phyloP scores from a whole-genome alignment of 2,113 vertebrate genomes.

The Mystacornis crossleyi region DNA sequence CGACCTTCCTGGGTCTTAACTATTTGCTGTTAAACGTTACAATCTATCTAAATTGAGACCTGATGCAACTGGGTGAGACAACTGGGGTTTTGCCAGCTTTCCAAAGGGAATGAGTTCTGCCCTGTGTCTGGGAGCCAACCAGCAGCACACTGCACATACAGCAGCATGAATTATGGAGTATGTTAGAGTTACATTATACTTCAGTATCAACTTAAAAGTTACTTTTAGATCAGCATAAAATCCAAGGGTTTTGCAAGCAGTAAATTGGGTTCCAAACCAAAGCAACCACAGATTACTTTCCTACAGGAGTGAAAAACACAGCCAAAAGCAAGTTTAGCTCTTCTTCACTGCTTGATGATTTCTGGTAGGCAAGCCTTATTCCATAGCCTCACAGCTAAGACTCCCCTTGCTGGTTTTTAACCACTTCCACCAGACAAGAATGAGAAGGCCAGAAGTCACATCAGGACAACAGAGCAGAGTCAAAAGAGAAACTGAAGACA shows the following conservation, averaged over 20 bases:
- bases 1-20: fast-evolving
- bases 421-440: conserved; percentile 51
- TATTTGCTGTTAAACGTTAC: background rate
- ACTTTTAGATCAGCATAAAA: conserved; percentile 66
- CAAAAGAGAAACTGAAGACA: background rate
- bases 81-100: background rate
- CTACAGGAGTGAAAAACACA: conserved; percentile 34
- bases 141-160: background rate
- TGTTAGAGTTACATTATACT: background rate
- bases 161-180: background rate
- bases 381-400: conserved; percentile 29
- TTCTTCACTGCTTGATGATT: conserved; percentile 45
- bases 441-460: conserved; percentile 49
- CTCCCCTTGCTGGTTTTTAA: conserved; percentile 50
- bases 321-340: conserved; percentile 63
- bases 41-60: background rate
- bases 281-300: conserved; percentile 64
- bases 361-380: conserved; percentile 53
- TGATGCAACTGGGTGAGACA: background rate
- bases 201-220: conserved; percentile 22
- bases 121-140: background rate
- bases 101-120: background rate
- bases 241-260: conserved; percentile 29
- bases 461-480: conserved; percentile 45
- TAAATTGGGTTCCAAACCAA: conserved; percentile 52